phyloP scores from a whole-genome alignment of 2,888 invertebrate species.

The Agonopterix heracliana region DNA sequence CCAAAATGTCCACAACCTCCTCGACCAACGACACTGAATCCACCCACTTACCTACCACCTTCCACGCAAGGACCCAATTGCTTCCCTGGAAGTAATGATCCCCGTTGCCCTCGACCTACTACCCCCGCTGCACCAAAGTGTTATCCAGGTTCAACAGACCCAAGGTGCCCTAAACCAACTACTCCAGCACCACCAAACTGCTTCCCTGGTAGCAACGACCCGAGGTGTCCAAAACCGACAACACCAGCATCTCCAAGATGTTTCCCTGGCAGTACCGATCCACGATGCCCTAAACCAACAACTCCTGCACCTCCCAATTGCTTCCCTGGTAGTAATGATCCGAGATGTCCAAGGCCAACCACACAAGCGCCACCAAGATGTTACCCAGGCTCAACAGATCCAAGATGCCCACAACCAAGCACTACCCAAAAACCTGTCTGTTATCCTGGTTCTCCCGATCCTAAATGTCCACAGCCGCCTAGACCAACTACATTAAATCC shows the following conservation, averaged over 20 bases:
- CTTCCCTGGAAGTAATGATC: constrained; percentile 33
- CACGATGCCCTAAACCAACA: constrained; percentile 22
- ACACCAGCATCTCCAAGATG: constrained; percentile 19
- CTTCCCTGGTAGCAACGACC: constrained; percentile 17
- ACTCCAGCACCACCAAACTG: constrained; percentile 24
- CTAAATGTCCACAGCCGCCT: constrained; percentile 15
- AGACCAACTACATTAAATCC: constrained; percentile 18
- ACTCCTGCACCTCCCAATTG: constrained; percentile 19
- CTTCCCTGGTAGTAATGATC: constrained; percentile 29
- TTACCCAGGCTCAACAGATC: constrained; percentile 17
- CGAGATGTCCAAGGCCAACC: constrained; percentile 15
- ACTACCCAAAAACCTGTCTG: constrained; percentile 14
- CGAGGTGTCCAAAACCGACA: constrained; percentile 18
- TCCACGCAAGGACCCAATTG: constrained; percentile 22
- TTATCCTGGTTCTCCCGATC: constrained; percentile 15
- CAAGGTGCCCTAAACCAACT: constrained; percentile 16
- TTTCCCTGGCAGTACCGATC: constrained; percentile 33
- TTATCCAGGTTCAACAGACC: constrained; percentile 29
- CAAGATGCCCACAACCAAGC: constrained; percentile 20
- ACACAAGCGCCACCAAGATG: constrained; percentile 23
- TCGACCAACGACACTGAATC: constrained; percentile 23
- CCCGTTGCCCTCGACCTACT: constrained; percentile 22
- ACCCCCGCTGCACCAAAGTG: constrained; percentile 19
- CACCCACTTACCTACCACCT: constrained; percentile 13
- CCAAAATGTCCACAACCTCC: constrained; percentile 43